A percentile compares a stretch with the other conserved stretches of the same genome.
Conservation (phyloP, 2,888 invertebrate genomes). For the Hirudinaria manillensis region DNA sequence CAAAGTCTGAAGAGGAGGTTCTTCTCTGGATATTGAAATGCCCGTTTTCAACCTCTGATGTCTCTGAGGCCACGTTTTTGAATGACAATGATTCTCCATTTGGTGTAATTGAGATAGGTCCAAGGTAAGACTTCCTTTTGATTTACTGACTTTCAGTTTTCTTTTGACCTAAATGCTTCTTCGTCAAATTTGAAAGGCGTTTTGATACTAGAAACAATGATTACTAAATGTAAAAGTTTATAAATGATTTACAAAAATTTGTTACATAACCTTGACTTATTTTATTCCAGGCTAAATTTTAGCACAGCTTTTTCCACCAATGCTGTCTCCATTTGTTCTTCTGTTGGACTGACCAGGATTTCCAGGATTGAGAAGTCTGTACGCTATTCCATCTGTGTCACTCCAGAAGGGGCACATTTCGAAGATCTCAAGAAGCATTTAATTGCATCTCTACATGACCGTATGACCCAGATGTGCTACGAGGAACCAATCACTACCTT, state of each 20-base stretch:
- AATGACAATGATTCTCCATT: neutral
- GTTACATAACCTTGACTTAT: too few species aligned
- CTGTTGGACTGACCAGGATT: slow-evolving; percentile 71
- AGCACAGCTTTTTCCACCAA: slow-evolving; percentile 93
- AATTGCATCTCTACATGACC: slow-evolving; percentile 65
- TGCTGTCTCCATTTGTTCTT: slow-evolving; percentile 85
- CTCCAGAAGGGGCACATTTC: neutral
- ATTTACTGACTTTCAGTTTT: too few species aligned
- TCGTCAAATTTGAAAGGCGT: too few species aligned
- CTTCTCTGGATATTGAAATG: slow-evolving; percentile 36
- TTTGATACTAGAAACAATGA: too few species aligned
- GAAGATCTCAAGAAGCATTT: slow-evolving; percentile 26
- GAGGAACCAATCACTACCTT: slow-evolving; percentile 60
- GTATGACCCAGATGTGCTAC: slow-evolving; percentile 86
- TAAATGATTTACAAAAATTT: neutral
- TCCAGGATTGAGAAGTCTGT: slow-evolving; percentile 66
- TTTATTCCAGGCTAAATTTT: slow-evolving; percentile 61
- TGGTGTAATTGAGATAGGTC: slow-evolving; percentile 36
- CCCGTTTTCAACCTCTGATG: slow-evolving; percentile 34
- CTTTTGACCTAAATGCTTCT: too few species aligned
- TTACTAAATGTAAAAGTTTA: too few species aligned
- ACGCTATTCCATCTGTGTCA: slow-evolving; percentile 60
- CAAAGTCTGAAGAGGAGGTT: slow-evolving; percentile 23
- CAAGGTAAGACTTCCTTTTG: slow-evolving; percentile 31
- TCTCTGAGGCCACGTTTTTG: slow-evolving; percentile 24